phyloP scores from a whole-genome alignment of 2,113 vertebrate species.

The Crotophaga sulcirostris region DNA sequence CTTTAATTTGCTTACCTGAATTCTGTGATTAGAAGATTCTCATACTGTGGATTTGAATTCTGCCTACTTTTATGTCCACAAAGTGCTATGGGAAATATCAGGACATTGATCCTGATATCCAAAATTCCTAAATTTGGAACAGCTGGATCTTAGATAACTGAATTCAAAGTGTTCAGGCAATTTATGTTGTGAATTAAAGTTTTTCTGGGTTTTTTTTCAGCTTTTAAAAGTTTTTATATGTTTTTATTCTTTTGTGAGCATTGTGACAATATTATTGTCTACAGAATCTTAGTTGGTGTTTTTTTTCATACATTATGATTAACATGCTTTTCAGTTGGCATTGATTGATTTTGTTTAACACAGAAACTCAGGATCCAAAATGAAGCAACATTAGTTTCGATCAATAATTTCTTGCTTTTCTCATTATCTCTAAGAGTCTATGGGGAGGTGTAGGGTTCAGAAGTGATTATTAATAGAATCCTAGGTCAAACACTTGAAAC shows the following conservation, averaged over 20 bases:
- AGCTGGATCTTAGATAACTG: neutral
- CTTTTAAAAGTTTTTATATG: neutral
- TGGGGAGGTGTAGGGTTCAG: neutral
- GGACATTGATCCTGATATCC: neutral
- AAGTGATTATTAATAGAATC: slow-evolving; percentile 41
- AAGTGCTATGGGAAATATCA: neutral
- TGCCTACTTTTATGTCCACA: neutral
- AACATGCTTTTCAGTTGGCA: neutral
- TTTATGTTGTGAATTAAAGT: neutral
- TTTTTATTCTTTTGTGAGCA: neutral
- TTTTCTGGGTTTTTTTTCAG: neutral
- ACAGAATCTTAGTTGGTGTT: neutral
- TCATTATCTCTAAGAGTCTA: neutral
- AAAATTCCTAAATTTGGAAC: neutral
- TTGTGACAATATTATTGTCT: neutral
- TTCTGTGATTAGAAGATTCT: neutral
- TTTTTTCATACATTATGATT: neutral
- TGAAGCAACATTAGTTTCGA: neutral
- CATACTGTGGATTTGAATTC: neutral
- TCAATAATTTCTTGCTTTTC: slow-evolving; percentile 39
- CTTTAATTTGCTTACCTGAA: neutral
- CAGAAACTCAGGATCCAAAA: neutral
- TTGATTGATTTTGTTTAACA: neutral
- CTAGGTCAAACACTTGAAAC: slow-evolving; percentile 2
- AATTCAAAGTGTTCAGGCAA: neutral